Base-by-base conservation (phyloP, 1,140 invertebrate genomes). In the Brachionus sp. region DNA sequence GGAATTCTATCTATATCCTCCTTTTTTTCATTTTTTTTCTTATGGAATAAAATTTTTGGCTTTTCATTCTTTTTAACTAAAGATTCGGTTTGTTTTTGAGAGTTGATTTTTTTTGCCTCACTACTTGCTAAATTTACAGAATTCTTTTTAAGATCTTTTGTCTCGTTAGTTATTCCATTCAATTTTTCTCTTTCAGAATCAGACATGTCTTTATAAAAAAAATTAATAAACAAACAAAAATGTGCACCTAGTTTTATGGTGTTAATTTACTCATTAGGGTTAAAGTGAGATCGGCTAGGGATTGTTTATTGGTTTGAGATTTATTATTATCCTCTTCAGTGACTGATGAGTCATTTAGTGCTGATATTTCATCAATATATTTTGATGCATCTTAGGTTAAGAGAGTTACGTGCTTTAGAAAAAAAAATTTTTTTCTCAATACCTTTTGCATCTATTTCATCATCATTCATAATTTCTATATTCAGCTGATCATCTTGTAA, bases 241-340 rank as follows among this genome's bases (percentile, higher is more conserved):
- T 29, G 1, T 29, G 1, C 1, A 0, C 3, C 7, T 7, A 19
- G 0, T 57, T n/a, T 57, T 57, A 9, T 25, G n/a, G 50, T 57
- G 50, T 33, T 66, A n/a, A 42, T 35, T 46, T 75, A 75, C 70
- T 75, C 37, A 46, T 75, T n/a, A 75, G 44, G 37, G 70, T 75
- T 75, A 75, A 33, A 75, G 70, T 75, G 70, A 44, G 39, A 75
- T 75, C 70, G 42, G 70, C 42, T 46, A 75, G 42, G 70, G 16
- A 46, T 35, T 7, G 16, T 46, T 75, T 75, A 46, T 46, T 75
- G 9, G 39, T 37, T 39, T 35, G 66, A 39, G 33, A 23, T 39
- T 70, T 66, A 37, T 35, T 70, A 37, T 42, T 39, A 12, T 70
- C 70, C 19, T 75, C 70, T 35, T 75, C 70, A 19, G 42, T 25